Conservation (phyloP, 2,888 invertebrate genomes). For the Labia minor region DNA sequence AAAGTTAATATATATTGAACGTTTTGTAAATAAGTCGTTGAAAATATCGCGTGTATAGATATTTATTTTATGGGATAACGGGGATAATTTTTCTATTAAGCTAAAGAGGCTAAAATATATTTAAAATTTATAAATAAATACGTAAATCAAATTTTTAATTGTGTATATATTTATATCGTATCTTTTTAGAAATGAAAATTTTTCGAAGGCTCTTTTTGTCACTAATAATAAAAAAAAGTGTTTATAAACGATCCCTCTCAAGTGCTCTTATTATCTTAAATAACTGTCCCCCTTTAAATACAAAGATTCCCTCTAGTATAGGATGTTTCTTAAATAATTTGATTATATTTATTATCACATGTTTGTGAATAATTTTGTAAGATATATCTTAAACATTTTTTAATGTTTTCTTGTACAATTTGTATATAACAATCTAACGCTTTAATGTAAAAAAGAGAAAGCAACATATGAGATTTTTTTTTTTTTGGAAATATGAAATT, state of each 20-base stretch:
- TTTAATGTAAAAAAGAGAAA: background rate
- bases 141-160: background rate
- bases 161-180: background rate
- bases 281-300: background rate
- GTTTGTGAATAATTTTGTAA: constrained; percentile 13
- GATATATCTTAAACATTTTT: constrained; percentile 3
- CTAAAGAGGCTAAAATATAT: constrained; percentile 13
- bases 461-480: background rate
- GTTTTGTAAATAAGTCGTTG: constrained; percentile 13
- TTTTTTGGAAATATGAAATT: background rate
- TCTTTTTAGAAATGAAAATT: background rate
- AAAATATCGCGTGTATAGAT: background rate
- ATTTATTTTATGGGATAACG: background rate
- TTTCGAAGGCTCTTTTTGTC: background rate
- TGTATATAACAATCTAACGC: constrained; percentile 5
- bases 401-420: background rate
- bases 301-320: background rate
- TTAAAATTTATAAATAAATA: background rate
- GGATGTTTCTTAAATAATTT: background rate
- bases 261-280: background rate
- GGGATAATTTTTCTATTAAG: constrained; percentile 5
- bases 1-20: constrained; percentile 13
- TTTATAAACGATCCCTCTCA: background rate
- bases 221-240: background rate
- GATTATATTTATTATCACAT: background rate